phyloP scores from a whole-genome alignment of 1,140 invertebrate genomes.

The Drosophila navojoa region DNA sequence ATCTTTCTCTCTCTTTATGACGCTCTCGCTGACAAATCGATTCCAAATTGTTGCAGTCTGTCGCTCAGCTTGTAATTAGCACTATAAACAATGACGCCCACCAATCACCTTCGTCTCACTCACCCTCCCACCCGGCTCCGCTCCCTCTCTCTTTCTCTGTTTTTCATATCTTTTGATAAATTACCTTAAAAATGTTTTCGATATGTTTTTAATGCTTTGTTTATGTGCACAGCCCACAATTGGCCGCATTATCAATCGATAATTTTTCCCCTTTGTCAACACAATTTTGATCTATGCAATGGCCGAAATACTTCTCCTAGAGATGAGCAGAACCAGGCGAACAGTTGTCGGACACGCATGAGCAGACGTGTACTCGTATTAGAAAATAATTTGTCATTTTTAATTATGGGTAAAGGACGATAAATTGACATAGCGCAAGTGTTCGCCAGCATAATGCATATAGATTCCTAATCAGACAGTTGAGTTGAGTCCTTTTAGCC shows the following conservation, averaged over 20 bases:
- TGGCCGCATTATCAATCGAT: slow-evolving; percentile 68
- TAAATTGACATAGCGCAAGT: no score
- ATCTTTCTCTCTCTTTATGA: background rate
- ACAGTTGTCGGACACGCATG: background rate
- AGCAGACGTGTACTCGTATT: no score
- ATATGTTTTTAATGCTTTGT: slow-evolving; percentile 58
- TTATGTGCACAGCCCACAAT: slow-evolving; percentile 41
- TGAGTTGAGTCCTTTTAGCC: no score
- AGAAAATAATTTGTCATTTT: no score
- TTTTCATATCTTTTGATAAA: slow-evolving; percentile 72
- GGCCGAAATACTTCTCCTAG: slow-evolving; percentile 35
- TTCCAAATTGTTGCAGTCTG: slow-evolving; percentile 52
- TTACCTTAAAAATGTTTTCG: slow-evolving; percentile 60
- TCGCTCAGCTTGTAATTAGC: slow-evolving; percentile 35
- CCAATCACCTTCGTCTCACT: slow-evolving; percentile 11
- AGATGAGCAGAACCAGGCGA: background rate
- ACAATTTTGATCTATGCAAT: slow-evolving; percentile 28
- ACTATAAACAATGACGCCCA: slow-evolving; percentile 60
- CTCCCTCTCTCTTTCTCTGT: background rate
- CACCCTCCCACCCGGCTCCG: no score
- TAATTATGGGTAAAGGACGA: no score
- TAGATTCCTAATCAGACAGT: no score
- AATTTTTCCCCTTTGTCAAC: slow-evolving; percentile 70
- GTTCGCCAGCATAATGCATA: no score
- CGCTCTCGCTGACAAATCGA: slow-evolving; percentile 56